phyloP scores from a whole-genome alignment of 2,888 invertebrate genomes.

The Dione juno region DNA sequence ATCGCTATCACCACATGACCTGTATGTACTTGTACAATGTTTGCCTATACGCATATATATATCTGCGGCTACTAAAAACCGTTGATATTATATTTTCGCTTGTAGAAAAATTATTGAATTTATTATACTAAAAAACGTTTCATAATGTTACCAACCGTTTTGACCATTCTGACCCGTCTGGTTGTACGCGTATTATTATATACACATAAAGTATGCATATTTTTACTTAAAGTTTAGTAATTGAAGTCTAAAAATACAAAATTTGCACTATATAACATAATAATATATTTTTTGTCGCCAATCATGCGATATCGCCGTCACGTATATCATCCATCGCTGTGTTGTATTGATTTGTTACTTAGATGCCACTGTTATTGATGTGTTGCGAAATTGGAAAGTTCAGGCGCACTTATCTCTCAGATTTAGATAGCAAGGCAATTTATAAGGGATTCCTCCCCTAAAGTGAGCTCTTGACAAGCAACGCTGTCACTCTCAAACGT shows the following conservation, averaged over 20 bases:
- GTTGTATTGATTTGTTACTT: slow-evolving; percentile 76
- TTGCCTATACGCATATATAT: no score
- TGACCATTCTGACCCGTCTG: no score
- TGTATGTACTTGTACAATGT: no score
- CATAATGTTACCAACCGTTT: no score
- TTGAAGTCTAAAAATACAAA: neutral
- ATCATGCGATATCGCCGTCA: slow-evolving; percentile 30
- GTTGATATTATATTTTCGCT: no score
- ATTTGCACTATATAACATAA: neutral
- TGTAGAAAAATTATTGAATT: no score
- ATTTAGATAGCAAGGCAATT: slow-evolving; percentile 82
- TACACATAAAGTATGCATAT: no score
- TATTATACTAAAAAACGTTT: no score
- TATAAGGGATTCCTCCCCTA: slow-evolving; percentile 77
- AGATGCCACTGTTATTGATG: slow-evolving; percentile 81
- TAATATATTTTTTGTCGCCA: slow-evolving; percentile 20
- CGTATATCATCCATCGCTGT: slow-evolving; percentile 32
- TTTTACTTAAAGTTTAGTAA: no score
- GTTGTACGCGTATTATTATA: no score
- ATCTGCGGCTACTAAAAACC: no score
- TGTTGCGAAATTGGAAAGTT: slow-evolving; percentile 83
- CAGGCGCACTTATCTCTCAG: slow-evolving; percentile 80
- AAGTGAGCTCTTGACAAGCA: slow-evolving; percentile 69
- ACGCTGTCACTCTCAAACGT: slow-evolving; percentile 44
- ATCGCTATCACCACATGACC: slow-evolving; percentile 1